Base-by-base conservation (phyloP, 2,113 vertebrate genomes). In the Urocitellus parryii region DNA sequence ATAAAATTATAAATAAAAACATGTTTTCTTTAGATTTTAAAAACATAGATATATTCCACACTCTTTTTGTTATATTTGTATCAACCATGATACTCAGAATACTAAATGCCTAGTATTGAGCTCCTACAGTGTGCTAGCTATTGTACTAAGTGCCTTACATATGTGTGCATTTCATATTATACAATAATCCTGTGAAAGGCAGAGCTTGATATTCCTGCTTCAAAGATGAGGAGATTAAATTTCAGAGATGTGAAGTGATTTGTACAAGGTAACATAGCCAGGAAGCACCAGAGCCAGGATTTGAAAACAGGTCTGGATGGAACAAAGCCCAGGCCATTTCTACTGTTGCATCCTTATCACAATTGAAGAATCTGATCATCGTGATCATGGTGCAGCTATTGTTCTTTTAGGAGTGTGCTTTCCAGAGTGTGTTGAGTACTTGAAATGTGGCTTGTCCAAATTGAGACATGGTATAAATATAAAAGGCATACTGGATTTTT, bases 191-290 rank as follows among this genome's bases (percentile, higher is more conserved):
- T 90, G 51, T 63, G 53, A 68, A 88, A 65, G 51, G 20, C 29
- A 77, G 25, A 34, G 12, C 56, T 65, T 85, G 51, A 74, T n/a
- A 67, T 51, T 32, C 37, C 18, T 78, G 79, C 70, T 87, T 89
- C 74, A 91, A 81, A 88, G 34, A 88, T n/a, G 37, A 76, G 48
- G 22, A 68, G 6, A 45, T 73, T 67, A 45, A 79, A 76, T 27
- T 76, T 87, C 76, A 94, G 77, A 96, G 81, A 88, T 56, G 45
- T 17, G 79, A 63, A 96, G 83, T 24, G 68, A 95, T 79, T 82
- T 95, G 39, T 68, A 32, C n/a, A 82, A 67, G 79, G 27, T 67
- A 85, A 37, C 53, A 90, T 14, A 85, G 72, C 42, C 72, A 87
- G 61, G 42, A 84, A 95, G 22, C 51, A 25, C 29, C 42, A 37